phyloP scores from a whole-genome alignment of 2,888 invertebrate species.

The Drosophila birchii region DNA sequence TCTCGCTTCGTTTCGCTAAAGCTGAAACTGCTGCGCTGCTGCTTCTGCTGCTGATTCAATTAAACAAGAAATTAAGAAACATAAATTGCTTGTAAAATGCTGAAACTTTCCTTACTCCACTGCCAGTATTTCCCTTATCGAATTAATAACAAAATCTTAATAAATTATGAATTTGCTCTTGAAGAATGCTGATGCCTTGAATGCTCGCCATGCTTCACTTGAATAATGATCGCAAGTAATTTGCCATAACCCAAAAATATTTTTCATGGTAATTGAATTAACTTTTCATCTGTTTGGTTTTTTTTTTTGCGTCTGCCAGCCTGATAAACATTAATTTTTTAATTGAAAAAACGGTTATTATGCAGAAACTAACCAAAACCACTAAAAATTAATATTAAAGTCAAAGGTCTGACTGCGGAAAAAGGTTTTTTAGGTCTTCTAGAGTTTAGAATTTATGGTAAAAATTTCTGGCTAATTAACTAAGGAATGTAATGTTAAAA shows the following conservation, averaged over 20 bases:
- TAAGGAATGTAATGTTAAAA: background rate
- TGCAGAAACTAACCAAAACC: background rate
- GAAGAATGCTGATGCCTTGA: conserved; percentile 5
- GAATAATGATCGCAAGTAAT: conserved; percentile 16
- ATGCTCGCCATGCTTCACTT: conserved; percentile 1
- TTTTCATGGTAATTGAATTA: conserved; percentile 48
- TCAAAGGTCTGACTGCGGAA: background rate
- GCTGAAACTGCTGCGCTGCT: background rate
- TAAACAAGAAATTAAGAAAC: conserved; percentile 37
- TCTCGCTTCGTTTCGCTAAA: conserved; percentile 8
- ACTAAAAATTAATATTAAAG: background rate
- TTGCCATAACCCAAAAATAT: conserved; percentile 17
- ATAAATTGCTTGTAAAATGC: conserved; percentile 14
- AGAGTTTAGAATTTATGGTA: too few species aligned
- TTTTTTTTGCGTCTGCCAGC: conserved; percentile 7
- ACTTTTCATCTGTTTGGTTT: conserved; percentile 19
- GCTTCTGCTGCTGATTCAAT: conserved; percentile 43
- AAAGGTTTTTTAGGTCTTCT: background rate
- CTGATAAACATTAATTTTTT: conserved; percentile 38
- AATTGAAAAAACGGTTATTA: conserved; percentile 46
- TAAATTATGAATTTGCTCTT: conserved; percentile 2
- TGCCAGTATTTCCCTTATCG: conserved; percentile 22
- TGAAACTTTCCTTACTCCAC: conserved; percentile 10
- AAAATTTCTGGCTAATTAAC: too few species aligned
- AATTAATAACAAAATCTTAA: conserved; percentile 21